Base-by-base conservation (phyloP, 2,888 invertebrate species). In the Acheta domesticus region DNA sequence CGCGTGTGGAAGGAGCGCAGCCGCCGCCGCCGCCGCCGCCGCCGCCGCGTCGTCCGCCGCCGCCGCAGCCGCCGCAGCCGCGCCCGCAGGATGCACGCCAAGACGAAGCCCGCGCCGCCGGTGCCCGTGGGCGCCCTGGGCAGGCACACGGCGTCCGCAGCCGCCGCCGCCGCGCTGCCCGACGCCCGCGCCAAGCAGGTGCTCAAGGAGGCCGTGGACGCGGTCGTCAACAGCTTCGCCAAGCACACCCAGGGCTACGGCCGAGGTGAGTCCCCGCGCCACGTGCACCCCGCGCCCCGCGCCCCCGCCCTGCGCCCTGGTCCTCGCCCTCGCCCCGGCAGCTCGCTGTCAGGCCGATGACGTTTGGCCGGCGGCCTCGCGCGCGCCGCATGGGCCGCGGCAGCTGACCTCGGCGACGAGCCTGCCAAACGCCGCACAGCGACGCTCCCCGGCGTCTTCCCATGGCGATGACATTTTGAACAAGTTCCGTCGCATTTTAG, bases 201-300 rank as follows among this genome's bases (percentile, higher is more conserved):
- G 78, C 87, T 92, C 78, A 91, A 91, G 84, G 92, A 92, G 85
- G 92, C 92, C n/a, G 92, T 92, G 23, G 92, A 93, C 85, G 92
- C 92, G 20, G 92, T 93, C 77, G 92, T 92, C 83, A 92, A 92
- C 86, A 92, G 92, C 86, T 93, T 92, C 86, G 92, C 92, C 49
- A 93, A 92, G 85, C 92, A 92, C 84, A 91, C 91, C 73, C 92
- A 92, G 85, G 91, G 92, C 82, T 92, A 92, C 85, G 92, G 92
- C 81, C 87, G 92, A 89, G 92, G 92, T 92, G 86, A 88, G 86
- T 85, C 76, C 49, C 19, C 62, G 23, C 19, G 73, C 49, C 48
- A 23, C 74, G n/a, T 36, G 16, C 49, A 48, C 77, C 11, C 77
- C 5, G 12, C 73, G 8, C 19, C 20, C 19, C 8, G 36, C 36